Conservation (phyloP, 1,140 invertebrate genomes). For the Andrena cerasifolii region DNA sequence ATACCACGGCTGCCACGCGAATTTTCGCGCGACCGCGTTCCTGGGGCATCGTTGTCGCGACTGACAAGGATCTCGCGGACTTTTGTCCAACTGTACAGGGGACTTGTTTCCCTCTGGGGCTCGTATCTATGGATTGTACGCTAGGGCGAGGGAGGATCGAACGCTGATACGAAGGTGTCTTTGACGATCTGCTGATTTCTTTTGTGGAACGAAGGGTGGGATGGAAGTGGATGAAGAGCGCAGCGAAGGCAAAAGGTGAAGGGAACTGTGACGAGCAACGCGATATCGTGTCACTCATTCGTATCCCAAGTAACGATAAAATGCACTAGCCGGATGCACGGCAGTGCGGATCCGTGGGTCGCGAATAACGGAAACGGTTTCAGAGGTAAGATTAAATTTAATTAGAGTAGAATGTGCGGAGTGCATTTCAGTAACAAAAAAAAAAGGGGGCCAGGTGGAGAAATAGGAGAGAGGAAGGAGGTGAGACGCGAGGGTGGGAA, state of each 20-base stretch:
- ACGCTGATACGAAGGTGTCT: no score
- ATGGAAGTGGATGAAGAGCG: no score
- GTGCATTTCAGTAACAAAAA: slow-evolving; percentile 52
- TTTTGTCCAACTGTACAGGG: neutral
- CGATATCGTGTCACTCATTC: neutral
- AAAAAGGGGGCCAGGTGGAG: neutral
- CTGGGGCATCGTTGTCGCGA: neutral
- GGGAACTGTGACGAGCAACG: neutral
- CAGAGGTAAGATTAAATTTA: slow-evolving; percentile 51
- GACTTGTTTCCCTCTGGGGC: no score
- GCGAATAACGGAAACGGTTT: slow-evolving; percentile 44
- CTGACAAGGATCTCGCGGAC: neutral
- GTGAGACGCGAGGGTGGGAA: neutral
- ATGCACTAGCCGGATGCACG: neutral
- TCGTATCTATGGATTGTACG: neutral
- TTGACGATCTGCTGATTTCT: neutral
- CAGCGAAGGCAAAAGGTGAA: no score
- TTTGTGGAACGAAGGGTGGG: neutral
- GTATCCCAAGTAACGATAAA: slow-evolving; percentile 31
- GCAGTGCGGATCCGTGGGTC: slow-evolving; percentile 32
- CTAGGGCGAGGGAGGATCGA: neutral
- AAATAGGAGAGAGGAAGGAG: neutral
- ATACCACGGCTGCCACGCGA: neutral
- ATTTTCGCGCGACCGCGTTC: neutral
- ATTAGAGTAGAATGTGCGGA: slow-evolving; percentile 51